Evolutionary conservation across 2,113 vertebrate genomes (phyloP).

Genomic region (Cariama cristata): DNA sequence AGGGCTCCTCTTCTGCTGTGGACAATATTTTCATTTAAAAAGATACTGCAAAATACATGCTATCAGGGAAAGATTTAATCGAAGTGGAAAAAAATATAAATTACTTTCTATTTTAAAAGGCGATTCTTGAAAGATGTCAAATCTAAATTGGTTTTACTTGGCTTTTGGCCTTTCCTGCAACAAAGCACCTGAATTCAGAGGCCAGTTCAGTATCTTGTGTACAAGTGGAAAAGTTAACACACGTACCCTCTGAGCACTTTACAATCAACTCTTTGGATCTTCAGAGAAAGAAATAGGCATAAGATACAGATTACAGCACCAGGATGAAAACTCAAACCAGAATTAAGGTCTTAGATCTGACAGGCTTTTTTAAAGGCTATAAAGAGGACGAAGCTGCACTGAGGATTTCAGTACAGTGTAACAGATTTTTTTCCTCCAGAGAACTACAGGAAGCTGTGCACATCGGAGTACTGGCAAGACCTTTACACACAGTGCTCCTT

Average conservation of each 20-base stretch:
- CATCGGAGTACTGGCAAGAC: neutral
- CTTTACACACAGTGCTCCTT: neutral
- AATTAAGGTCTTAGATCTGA: neutral
- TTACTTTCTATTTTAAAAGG: constrained; percentile 38
- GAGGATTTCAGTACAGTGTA: neutral
- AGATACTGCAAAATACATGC: constrained; percentile 2
- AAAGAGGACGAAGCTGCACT: neutral
- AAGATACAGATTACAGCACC: neutral
- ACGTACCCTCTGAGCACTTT: neutral
- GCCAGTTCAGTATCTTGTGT: neutral
- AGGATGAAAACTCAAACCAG: neutral
- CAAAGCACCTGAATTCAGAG: constrained; percentile 25
- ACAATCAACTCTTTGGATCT: neutral
- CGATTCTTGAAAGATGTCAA: neutral
- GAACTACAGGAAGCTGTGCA: neutral
- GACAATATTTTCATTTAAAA: constrained; percentile 17
- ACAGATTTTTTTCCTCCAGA: neutral
- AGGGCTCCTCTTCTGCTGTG: neutral
- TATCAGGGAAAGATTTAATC: constrained; percentile 37
- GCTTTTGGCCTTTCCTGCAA: constrained; percentile 30
- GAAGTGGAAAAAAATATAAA: constrained; percentile 41
- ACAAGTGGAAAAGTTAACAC: neutral
- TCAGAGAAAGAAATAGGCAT: neutral
- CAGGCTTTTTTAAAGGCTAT: neutral
- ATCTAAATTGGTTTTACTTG: constrained; percentile 52